These are phyloP conservation scores for Pagetopsis macropterus DNA, from an alignment of 2,797 vertebrate genomes.

Conservation along the genomic window DNA sequence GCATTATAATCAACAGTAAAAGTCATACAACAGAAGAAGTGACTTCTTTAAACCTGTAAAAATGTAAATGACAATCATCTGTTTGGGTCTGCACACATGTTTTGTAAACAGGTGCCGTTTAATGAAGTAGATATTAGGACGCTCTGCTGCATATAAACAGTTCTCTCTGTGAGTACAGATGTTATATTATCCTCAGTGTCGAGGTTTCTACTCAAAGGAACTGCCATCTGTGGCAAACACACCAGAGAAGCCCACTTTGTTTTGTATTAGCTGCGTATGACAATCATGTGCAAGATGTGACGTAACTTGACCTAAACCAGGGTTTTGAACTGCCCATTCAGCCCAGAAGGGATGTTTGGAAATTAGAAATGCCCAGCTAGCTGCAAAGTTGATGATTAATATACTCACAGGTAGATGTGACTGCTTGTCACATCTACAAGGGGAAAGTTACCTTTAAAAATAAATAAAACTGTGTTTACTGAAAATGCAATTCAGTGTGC, in stretches of 20 bases:
- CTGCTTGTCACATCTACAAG: not conserved
- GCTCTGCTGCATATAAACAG: not conserved
- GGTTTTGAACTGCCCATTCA: not conserved
- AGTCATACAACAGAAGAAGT: slow-evolving; percentile 11
- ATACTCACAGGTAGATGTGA: no score
- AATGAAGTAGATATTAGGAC: not conserved
- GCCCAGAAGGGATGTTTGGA: not conserved
- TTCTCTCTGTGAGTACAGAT: not conserved
- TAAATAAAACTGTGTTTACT: not conserved
- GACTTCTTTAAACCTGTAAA: not conserved
- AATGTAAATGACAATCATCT: not conserved
- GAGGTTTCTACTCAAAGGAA: not conserved
- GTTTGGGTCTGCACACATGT: not conserved
- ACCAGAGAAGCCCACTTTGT: not conserved
- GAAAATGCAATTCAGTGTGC: not conserved
- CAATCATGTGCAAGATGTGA: not conserved
- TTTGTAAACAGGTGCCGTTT: not conserved
- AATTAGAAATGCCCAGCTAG: no score
- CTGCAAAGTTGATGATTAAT: not conserved
- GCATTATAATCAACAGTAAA: slow-evolving; percentile 15
- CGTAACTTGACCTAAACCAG: not conserved
- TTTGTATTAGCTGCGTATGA: not conserved
- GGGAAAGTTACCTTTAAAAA: not conserved
- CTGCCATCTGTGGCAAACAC: not conserved
- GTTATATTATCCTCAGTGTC: not conserved